Percentiles rank a stretch among this genome's conserved stretches.
Conservation (phyloP, 2,797 vertebrate genomes). For the Oreochromis mossambicus region DNA sequence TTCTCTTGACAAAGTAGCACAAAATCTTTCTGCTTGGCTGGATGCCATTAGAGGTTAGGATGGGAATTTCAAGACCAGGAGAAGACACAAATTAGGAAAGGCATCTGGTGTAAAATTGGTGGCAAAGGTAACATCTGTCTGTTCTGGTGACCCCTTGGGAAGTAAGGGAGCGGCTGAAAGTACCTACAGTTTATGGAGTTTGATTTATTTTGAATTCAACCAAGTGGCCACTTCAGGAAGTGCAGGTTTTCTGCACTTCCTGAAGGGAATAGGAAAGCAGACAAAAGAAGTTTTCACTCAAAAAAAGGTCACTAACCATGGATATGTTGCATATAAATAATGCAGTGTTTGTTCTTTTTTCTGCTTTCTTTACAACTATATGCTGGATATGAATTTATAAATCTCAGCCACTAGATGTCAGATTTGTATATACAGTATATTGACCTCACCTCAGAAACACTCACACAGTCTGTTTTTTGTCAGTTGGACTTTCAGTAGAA, state of each 20-base stretch:
- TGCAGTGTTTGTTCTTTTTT: neutral
- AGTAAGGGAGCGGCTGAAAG: neutral
- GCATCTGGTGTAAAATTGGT: neutral
- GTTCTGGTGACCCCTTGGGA: neutral
- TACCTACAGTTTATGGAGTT: neutral
- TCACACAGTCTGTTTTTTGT: neutral
- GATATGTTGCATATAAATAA: neutral
- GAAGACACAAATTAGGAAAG: neutral
- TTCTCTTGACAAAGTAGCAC: neutral
- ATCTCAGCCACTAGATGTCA: conserved; percentile 64
- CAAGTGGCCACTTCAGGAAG: neutral
- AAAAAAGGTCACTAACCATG: neutral
- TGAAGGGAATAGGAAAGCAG: neutral
- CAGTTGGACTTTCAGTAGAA: neutral
- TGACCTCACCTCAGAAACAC: neutral
- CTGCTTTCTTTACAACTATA: neutral
- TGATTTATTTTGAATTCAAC: neutral
- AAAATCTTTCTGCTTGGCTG: neutral
- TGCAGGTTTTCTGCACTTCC: neutral
- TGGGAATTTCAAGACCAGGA: neutral
- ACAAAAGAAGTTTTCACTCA: neutral
- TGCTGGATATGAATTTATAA: neutral
- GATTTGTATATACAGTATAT: conserved; percentile 27
- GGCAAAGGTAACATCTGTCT: neutral
- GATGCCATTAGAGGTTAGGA: neutral